Base-by-base conservation (phyloP, 2,888 invertebrate genomes). In the Harpalus rufipes region DNA sequence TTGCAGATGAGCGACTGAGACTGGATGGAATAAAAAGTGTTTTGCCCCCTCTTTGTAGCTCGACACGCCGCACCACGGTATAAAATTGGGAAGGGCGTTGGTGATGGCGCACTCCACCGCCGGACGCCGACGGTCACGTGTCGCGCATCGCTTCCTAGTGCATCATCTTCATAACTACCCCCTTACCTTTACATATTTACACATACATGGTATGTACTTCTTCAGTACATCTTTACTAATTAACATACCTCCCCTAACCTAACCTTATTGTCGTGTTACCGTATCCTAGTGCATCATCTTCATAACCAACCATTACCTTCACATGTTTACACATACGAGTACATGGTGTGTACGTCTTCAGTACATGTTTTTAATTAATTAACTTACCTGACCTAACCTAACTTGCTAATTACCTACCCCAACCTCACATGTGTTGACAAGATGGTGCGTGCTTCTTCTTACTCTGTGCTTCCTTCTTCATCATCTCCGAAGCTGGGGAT, bases 1-100 rank as follows among this genome's bases (percentile, higher is more conserved):
- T 95, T 95, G 95, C 95, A 95, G 95, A 96, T 96, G 95, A 96
- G 95, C 92, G 92, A 92, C 92, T 90, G 92, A 93, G 92, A 93
- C 93, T 92, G 93, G 93, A 93, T 93, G 92, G 94, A 94, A 94
- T 94, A 94, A 94, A 94, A 94, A 94, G 93, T 93, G 93, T 93
- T 93, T 93, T 93, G 93, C 93, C 93, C 93, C 93, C 92, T 93
- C 91, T 91, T 91, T 90, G 90, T 89, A 74, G 88, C 89, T 90
- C 56, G 74, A 81, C 41, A 84, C 84, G 88, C 89, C 89, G 89
- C 89, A 89, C 89, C 89, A 89, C 88, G 89, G 89, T 91, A 91
- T 91, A 91, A 91, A 91, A 91, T 91, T 91, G 91, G 89, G 90
- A 90, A 90, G 90, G 91, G 90, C 90, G 90, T 90, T 90, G 89